phyloP scores from a whole-genome alignment of 2,888 invertebrate genomes.

The Lysandra bellargus region DNA sequence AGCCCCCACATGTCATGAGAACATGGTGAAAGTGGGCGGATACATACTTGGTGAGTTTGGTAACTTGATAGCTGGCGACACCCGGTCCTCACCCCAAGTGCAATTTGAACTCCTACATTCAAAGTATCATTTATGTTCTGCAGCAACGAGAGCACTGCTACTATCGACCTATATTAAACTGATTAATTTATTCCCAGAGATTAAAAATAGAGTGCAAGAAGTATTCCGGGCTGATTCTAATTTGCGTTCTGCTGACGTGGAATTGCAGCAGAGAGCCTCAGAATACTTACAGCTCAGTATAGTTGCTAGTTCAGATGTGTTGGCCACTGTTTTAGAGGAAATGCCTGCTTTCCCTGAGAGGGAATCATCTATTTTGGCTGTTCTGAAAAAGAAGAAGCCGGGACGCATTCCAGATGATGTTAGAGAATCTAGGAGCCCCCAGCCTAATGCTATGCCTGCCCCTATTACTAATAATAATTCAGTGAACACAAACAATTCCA shows the following conservation, averaged over 20 bases:
- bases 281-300: slow-evolving; percentile 98
- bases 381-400: slow-evolving; percentile 98
- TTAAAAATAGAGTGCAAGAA: slow-evolving; percentile 96
- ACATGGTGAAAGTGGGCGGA: slow-evolving; percentile 99
- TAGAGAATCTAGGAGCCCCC: slow-evolving; percentile 90
- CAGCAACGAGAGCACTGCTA: slow-evolving; percentile 96
- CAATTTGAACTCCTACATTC: slow-evolving; percentile 99
- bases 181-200: slow-evolving; percentile 99
- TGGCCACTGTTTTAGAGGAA: slow-evolving; percentile 99
- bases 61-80: slow-evolving; percentile 99
- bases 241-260: slow-evolving; percentile 97
- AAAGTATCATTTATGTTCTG: slow-evolving; percentile 98
- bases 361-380: slow-evolving; percentile 97
- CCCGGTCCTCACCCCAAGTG: slow-evolving; percentile 96
- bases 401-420: slow-evolving; percentile 95
- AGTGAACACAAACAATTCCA: slow-evolving; percentile 78
- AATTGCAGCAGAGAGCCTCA: slow-evolving; percentile 98
- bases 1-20: slow-evolving; percentile 99
- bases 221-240: slow-evolving; percentile 97
- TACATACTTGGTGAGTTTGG: slow-evolving; percentile 99
- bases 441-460: slow-evolving; percentile 65
- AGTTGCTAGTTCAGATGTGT: slow-evolving; percentile 97
- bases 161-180: slow-evolving; percentile 99
- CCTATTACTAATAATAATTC: slow-evolving; percentile 74
- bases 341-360: slow-evolving; percentile 99